Evolutionary conservation across 2,113 vertebrate species (phyloP).

Genomic region (Aleadryas rufinucha): DNA sequence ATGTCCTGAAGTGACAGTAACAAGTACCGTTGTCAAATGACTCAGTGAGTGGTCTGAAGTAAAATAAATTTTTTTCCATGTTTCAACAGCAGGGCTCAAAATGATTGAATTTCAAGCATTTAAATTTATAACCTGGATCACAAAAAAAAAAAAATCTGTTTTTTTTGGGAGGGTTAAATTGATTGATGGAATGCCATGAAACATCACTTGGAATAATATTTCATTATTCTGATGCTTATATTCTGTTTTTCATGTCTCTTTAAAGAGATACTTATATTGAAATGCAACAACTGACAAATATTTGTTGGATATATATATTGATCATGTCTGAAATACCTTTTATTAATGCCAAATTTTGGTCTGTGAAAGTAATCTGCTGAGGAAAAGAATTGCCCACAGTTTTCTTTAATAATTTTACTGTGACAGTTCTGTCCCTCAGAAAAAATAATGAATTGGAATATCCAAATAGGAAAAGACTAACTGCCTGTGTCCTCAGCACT

Average conservation of each 20-base stretch:
- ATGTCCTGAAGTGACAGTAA: neutral
- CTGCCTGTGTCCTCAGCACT: neutral
- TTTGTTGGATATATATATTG: neutral
- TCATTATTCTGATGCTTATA: neutral
- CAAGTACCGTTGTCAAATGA: neutral
- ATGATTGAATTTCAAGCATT: neutral
- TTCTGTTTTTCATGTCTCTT: neutral
- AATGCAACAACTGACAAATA: neutral
- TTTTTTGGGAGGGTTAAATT: neutral
- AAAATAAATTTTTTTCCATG: neutral
- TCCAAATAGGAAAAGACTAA: neutral
- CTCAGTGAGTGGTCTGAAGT: neutral
- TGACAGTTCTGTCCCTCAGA: neutral
- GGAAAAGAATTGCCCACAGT: neutral
- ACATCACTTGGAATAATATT: neutral
- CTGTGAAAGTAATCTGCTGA: neutral
- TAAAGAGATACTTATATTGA: neutral
- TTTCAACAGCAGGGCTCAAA: neutral
- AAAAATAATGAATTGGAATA: neutral
- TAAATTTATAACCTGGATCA: neutral
- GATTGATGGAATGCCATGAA: neutral
- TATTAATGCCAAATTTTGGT: neutral
- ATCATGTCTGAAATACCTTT: neutral
- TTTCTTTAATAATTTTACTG: neutral
- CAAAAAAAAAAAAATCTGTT: fast-evolving